Evolutionary conservation across 2,888 invertebrate species (phyloP).

Genomic region (Creontiades dilutus): DNA sequence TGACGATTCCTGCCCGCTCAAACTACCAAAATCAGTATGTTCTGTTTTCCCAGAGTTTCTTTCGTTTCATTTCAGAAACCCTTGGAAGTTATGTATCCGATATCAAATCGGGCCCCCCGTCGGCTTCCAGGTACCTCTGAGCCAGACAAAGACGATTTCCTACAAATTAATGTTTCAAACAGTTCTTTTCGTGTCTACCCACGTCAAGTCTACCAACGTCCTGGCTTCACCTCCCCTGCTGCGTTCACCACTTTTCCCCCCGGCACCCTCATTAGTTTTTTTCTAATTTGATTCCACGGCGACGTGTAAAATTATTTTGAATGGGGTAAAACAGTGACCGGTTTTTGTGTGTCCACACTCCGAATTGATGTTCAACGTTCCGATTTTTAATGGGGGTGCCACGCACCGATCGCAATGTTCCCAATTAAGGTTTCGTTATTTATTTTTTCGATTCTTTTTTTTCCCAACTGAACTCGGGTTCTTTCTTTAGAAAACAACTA

Average conservation of each 20-base stretch:
- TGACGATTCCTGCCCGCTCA: no score
- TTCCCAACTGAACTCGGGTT: no score
- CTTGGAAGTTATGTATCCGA: no score
- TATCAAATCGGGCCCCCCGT: background rate
- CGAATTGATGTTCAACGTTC: no score
- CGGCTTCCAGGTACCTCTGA: constrained; percentile 11
- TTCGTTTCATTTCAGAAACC: no score
- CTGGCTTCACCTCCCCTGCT: background rate
- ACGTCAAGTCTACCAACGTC: background rate
- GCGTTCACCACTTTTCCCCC: background rate
- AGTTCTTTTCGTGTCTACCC: constrained; percentile 2
- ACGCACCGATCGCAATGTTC: no score
- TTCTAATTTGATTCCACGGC: background rate
- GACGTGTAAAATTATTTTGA: constrained; percentile 4
- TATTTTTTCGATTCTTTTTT: no score
- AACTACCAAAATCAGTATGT: no score
- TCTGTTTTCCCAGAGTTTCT: no score
- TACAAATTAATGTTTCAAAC: constrained; percentile 1
- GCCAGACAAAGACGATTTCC: background rate
- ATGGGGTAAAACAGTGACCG: constrained; percentile 2
- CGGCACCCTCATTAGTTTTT: constrained; percentile 25
- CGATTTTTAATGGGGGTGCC: no score
- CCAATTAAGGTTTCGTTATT: no score
- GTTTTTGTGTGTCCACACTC: background rate
- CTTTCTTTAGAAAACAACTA: no score